phyloP scores from a whole-genome alignment of 2,888 invertebrate genomes.

The Exephanes ischioxanthus region DNA sequence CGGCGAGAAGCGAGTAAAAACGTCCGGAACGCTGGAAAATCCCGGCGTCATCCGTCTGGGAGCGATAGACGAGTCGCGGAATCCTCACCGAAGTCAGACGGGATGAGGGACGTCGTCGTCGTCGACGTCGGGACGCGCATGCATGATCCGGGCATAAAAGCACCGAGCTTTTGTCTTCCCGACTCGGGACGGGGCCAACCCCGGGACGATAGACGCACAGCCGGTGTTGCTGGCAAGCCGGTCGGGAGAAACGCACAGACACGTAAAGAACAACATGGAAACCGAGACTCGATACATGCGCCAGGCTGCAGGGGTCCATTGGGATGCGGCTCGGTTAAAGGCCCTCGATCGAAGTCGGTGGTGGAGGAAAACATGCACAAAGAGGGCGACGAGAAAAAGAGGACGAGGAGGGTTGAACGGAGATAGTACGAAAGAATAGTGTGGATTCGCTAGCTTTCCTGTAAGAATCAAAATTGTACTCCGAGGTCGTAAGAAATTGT shows the following conservation, averaged over 20 bases:
- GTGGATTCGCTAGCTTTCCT: not conserved
- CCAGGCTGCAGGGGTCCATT: slow-evolving; percentile 4
- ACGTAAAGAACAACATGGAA: slow-evolving; percentile 16
- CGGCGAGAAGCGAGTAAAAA: slow-evolving; percentile 26
- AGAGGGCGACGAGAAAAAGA: not conserved
- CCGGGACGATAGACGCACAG: slow-evolving; percentile 19
- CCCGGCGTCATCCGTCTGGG: slow-evolving; percentile 37
- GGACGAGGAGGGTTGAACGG: not conserved
- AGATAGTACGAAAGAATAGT: slow-evolving; percentile 6
- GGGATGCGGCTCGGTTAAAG: slow-evolving; percentile 30
- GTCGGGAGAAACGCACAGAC: slow-evolving; percentile 27
- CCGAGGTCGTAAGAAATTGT: not conserved
- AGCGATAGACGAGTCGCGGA: slow-evolving; percentile 31
- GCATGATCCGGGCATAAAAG: slow-evolving; percentile 57
- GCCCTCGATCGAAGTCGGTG: slow-evolving; percentile 16
- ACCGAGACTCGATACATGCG: slow-evolving; percentile 5
- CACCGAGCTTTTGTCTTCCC: slow-evolving; percentile 44
- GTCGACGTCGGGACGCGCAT: slow-evolving; percentile 43
- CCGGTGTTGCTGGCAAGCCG: slow-evolving; percentile 22
- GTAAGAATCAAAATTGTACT: not conserved
- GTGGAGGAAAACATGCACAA: too few relatives aligned
- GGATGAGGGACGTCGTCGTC: slow-evolving; percentile 36
- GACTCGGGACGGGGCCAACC: slow-evolving; percentile 22
- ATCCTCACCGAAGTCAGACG: slow-evolving; percentile 21
- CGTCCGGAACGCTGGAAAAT: slow-evolving; percentile 12